A percentile compares a stretch with the other conserved stretches of the same genome.
phyloP scores from a whole-genome alignment of 2,113 vertebrate species.

The Xenopus borealis region DNA sequence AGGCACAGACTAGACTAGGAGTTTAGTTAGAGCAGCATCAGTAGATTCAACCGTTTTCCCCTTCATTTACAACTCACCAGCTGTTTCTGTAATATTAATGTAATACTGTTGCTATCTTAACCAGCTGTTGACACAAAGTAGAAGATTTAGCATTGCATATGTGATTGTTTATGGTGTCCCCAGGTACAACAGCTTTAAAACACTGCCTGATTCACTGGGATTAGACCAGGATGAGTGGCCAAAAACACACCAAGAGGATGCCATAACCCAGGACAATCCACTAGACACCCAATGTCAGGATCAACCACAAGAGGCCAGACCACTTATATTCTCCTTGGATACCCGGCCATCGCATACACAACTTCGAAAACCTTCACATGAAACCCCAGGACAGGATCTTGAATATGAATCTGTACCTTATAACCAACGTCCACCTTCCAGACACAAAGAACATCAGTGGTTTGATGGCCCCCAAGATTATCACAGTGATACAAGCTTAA shows the following conservation, averaged over 20 bases:
- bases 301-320: background rate
- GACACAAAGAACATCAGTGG: background rate
- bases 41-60: too few relatives aligned
- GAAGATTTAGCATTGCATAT: too few relatives aligned
- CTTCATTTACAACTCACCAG: too few relatives aligned
- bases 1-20: too few relatives aligned
- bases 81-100: too few relatives aligned
- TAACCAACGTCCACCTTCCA: background rate
- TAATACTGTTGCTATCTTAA: too few relatives aligned
- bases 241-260: constrained; percentile 2
- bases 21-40: too few relatives aligned
- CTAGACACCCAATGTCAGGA: background rate
- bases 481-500: background rate
- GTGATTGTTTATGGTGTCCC: background rate
- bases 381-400: background rate
- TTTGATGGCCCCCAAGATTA: background rate
- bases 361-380: too few relatives aligned
- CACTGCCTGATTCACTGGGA: constrained; percentile 59
- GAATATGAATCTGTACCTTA: background rate
- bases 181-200: constrained; percentile 69
- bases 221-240: constrained; percentile 30
- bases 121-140: too few relatives aligned
- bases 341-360: background rate
- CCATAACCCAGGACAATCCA: background rate
- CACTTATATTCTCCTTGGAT: background rate